phyloP scores from a whole-genome alignment of 2,888 invertebrate species.

The Malthinus flaveolus region DNA sequence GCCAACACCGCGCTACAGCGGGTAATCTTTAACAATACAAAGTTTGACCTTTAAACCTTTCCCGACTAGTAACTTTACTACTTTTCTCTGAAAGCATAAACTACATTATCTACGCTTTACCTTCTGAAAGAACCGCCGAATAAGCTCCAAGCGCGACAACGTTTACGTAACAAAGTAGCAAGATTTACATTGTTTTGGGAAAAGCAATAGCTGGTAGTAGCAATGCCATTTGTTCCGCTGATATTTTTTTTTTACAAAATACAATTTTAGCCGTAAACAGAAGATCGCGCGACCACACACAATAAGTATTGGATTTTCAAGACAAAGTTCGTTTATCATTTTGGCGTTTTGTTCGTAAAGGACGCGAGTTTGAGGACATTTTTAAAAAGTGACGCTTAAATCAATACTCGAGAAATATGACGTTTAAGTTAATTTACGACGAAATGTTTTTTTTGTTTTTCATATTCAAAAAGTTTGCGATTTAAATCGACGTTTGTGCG shows the following conservation, averaged over 20 bases:
- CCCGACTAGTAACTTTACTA: slow-evolving; percentile 26
- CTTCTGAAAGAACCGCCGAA: slow-evolving; percentile 37
- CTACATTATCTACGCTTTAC: slow-evolving; percentile 38
- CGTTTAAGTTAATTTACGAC: no score
- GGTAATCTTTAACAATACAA: slow-evolving; percentile 28
- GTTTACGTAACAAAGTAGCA: slow-evolving; percentile 39
- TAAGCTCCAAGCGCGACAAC: slow-evolving; percentile 37
- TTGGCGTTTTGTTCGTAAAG: no score
- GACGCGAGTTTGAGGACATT: no score
- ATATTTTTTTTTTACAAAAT: slow-evolving; percentile 8
- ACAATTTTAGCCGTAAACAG: background rate
- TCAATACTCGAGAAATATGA: no score
- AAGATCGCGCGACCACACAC: slow-evolving; percentile 18
- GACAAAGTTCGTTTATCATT: no score
- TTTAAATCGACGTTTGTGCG: no score
- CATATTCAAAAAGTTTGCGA: no score
- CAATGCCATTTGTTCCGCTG: slow-evolving; percentile 20
- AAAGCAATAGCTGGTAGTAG: slow-evolving; percentile 10
- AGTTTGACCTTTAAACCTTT: slow-evolving; percentile 25
- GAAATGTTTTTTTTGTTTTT: no score
- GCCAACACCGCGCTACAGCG: slow-evolving; percentile 18
- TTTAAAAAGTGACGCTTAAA: no score
- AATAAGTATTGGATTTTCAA: background rate
- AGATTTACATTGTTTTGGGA: slow-evolving; percentile 30
- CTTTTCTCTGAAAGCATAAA: slow-evolving; percentile 37